These are phyloP conservation scores for Aphelocoma californica DNA, from an alignment of 2,797 vertebrate genomes.

Conservation along the genomic window DNA sequence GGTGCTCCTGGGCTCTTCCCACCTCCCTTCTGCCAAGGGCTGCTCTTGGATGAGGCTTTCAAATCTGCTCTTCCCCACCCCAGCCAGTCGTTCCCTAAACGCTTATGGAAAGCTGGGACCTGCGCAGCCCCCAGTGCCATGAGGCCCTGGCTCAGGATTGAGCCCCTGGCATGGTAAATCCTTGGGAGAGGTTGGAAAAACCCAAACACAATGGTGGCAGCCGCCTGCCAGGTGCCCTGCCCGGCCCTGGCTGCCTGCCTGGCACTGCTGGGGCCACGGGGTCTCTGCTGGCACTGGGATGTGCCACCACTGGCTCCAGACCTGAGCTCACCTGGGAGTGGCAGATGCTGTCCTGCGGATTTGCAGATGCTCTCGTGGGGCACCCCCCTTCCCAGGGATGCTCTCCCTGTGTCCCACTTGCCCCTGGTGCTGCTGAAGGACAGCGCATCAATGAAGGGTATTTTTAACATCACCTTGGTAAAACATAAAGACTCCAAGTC, in stretches of 20 bases:
- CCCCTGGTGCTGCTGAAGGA: fast-evolving
- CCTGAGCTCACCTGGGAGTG: not conserved
- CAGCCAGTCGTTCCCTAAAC: fast-evolving
- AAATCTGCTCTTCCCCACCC: not conserved
- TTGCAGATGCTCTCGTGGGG: not conserved
- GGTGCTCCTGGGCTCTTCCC: not conserved
- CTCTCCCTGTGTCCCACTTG: fast-evolving
- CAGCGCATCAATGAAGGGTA: not conserved
- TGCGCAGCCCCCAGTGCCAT: fast-evolving
- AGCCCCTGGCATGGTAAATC: not conserved
- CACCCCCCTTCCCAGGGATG: not conserved
- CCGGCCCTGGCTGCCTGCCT: not conserved
- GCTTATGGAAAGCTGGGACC: not conserved
- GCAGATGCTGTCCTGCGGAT: fast-evolving
- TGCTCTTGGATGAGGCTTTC: not conserved
- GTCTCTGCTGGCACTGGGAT: not conserved
- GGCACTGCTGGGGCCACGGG: fast-evolving
- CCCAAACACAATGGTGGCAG: not conserved
- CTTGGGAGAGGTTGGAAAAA: not conserved
- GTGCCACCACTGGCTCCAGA: not conserved
- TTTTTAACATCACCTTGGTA: conserved; percentile 59
- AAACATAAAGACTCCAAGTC: conserved; percentile 8
- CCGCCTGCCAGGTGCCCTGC: not conserved
- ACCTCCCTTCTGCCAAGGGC: not conserved
- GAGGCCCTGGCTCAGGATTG: not conserved